phyloP scores from a whole-genome alignment of 2,113 vertebrate genomes.

The Sinosuthora webbiana region DNA sequence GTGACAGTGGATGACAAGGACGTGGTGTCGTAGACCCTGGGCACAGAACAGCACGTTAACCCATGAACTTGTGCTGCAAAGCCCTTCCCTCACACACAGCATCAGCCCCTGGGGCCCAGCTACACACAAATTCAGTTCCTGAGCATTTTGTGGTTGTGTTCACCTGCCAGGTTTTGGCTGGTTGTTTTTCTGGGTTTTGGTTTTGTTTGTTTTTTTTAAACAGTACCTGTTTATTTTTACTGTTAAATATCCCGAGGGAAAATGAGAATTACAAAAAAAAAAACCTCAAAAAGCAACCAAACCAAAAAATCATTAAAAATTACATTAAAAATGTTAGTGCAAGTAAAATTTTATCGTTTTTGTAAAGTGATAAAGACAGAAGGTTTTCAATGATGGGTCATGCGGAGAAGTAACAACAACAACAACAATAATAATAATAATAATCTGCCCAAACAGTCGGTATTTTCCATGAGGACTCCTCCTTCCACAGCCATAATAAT shows the following conservation, averaged over 20 bases:
- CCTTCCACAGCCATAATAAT: neutral
- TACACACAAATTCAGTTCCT: neutral
- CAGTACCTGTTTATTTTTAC: neutral
- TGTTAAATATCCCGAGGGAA: neutral
- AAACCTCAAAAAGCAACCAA: too few species aligned
- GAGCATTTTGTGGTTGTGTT: neutral
- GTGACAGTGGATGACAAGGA: constrained; percentile 33
- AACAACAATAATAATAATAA: accelerated
- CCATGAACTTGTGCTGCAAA: accelerated
- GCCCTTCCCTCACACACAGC: neutral
- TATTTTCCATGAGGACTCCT: neutral
- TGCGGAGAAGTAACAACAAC: neutral
- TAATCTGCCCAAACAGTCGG: neutral
- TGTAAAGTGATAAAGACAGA: too few species aligned
- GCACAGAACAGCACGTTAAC: neutral
- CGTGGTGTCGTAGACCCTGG: constrained; percentile 84
- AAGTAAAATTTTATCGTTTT: neutral
- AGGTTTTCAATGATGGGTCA: neutral
- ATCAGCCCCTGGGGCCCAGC: neutral
- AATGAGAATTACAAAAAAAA: neutral
- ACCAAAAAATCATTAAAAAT: neutral
- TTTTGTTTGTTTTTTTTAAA: neutral
- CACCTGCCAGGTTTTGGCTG: neutral
- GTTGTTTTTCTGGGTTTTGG: neutral
- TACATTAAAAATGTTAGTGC: neutral